Conservation (phyloP, 2,113 vertebrate genomes). For the Taurulus bubalis region DNA sequence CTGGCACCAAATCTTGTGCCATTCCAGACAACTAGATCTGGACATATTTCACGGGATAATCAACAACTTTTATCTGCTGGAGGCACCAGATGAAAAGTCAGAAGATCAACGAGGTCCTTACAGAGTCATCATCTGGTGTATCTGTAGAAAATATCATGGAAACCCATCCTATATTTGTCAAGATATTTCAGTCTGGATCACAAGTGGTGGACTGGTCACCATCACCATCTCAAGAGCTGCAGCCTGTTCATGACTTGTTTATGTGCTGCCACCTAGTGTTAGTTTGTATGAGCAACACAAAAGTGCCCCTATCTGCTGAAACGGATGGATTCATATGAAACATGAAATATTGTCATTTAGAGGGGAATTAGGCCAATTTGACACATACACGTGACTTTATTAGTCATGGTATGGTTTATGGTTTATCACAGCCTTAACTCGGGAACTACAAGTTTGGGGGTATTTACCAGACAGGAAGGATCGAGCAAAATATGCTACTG, state of each 20-base stretch:
- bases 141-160: not conserved
- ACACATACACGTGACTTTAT: not conserved
- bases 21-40: not conserved
- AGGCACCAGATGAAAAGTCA: not conserved
- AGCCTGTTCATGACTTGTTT: constrained; percentile 6
- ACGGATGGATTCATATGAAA: not conserved
- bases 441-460: not conserved
- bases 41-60: not conserved
- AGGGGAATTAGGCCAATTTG: not conserved
- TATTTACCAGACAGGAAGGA: not conserved
- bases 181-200: not conserved
- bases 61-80: not conserved
- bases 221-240: not conserved
- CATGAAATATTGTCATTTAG: not conserved
- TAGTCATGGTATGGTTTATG: not conserved
- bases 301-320: not conserved
- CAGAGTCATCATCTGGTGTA: not conserved
- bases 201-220: not conserved
- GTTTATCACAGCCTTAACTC: not conserved
- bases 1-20: not conserved
- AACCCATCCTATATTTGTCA: not conserved
- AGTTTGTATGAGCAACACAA: not conserved
- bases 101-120: too few relatives aligned
- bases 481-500: not conserved
- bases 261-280: constrained; percentile 64